A percentile compares a stretch with the other conserved stretches of the same genome.
These are phyloP conservation scores for Morphnarchus princeps DNA, from an alignment of 2,113 vertebrate species.

Conservation along the genomic window DNA sequence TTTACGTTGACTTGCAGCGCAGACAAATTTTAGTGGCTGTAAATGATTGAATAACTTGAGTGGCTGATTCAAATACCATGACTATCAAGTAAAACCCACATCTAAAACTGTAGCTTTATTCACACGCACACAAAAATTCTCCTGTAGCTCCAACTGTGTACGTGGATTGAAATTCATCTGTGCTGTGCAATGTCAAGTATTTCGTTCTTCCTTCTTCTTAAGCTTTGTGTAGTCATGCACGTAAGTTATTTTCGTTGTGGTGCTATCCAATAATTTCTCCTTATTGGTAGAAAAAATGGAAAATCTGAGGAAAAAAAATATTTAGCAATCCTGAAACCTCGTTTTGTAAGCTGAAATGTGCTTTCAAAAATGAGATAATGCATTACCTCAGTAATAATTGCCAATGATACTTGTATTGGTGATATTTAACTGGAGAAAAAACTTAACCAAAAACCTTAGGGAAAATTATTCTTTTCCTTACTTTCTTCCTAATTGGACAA, in stretches of 20 bases:
- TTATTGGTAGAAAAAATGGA: not conserved
- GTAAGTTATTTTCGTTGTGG: not conserved
- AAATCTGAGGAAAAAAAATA: not conserved
- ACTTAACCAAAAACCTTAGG: not conserved
- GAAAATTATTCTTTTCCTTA: constrained; percentile 34
- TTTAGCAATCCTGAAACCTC: not conserved
- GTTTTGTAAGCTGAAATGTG: not conserved
- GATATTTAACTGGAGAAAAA: constrained; percentile 37
- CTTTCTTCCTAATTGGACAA: constrained; percentile 56
- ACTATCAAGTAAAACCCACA: not conserved
- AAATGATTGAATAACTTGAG: not conserved
- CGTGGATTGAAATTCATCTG: not conserved
- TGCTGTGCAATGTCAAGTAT: not conserved
- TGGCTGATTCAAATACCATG: not conserved
- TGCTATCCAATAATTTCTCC: not conserved
- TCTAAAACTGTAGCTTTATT: not conserved
- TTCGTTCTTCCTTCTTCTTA: not conserved
- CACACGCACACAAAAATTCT: not conserved
- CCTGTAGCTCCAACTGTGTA: not conserved
- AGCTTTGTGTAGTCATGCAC: not conserved
- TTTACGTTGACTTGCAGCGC: not conserved
- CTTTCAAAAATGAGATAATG: not conserved
- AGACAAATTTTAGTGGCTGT: not conserved
- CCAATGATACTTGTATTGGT: constrained; percentile 9
- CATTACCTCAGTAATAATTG: constrained; percentile 47